phyloP scores from a whole-genome alignment of 23 tunicate species.

The Trididemnum nubilum region DNA sequence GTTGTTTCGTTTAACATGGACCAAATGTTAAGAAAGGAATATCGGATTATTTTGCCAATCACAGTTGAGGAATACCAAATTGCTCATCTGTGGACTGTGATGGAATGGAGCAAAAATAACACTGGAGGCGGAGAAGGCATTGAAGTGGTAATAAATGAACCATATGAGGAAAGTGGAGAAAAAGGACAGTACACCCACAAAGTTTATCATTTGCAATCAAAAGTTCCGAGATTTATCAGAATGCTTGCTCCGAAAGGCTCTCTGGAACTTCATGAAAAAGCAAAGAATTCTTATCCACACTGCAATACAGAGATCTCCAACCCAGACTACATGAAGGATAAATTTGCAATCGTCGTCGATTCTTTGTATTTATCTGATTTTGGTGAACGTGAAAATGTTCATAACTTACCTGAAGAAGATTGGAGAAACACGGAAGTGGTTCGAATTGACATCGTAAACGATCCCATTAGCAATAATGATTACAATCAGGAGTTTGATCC shows the following conservation, averaged over 20 bases:
- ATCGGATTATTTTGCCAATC: conserved; percentile 66
- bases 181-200: conserved; percentile 73
- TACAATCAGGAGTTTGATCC: conserved; percentile 58
- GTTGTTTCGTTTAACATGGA: too few species aligned
- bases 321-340: conserved; percentile 66
- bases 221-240: conserved; percentile 48
- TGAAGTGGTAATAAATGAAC: conserved; percentile 58
- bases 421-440: conserved; percentile 48
- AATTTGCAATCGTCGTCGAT: conserved; percentile 43
- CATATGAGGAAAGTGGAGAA: conserved; percentile 52
- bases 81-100: conserved; percentile 81
- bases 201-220: conserved; percentile 55
- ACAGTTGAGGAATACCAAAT: conserved; percentile 75
- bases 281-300: conserved; percentile 86
- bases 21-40: conserved; percentile 67
- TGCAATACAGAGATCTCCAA: conserved; percentile 79
- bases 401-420: conserved; percentile 29
- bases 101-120: conserved; percentile 87
- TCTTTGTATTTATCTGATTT: conserved; percentile 47
- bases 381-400: conserved; percentile 72
- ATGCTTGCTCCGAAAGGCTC: conserved; percentile 52
- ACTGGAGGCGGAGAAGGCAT: conserved; percentile 96
- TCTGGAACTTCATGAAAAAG: conserved; percentile 57
- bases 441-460: conserved; percentile 61
- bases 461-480: conserved; percentile 22